Evolutionary conservation across 2,888 invertebrate genomes (phyloP).

Genomic region (Dyspetes luteomarginatus): DNA sequence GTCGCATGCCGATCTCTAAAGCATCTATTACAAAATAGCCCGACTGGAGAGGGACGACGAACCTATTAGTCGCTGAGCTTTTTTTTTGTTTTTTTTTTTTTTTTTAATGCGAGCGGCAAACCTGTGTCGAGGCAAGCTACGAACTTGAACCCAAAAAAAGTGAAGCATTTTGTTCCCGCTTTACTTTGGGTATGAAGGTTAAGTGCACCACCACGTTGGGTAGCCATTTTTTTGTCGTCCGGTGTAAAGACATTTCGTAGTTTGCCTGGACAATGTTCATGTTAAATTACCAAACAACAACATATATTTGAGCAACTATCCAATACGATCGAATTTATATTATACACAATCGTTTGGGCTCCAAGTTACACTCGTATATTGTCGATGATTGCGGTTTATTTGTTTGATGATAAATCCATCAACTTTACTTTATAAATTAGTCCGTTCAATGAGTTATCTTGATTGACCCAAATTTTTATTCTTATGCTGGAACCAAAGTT

Average conservation of each 20-base stretch:
- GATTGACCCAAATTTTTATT: too few relatives aligned
- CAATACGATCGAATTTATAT: conserved; percentile 38
- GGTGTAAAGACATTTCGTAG: conserved; percentile 5
- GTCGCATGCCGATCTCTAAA: conserved; percentile 62
- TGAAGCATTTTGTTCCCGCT: background rate
- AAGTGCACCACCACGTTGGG: background rate
- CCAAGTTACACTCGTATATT: background rate
- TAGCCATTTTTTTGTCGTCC: background rate
- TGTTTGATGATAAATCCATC: too few relatives aligned
- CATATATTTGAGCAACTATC: conserved; percentile 63
- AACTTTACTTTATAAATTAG: too few relatives aligned
- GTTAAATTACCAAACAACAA: conserved; percentile 50
- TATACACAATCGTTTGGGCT: conserved; percentile 46
- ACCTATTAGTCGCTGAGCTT: conserved; percentile 51
- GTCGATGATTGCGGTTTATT: background rate
- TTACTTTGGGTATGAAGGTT: too few relatives aligned
- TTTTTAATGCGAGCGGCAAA: conserved; percentile 45
- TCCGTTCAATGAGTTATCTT: too few relatives aligned
- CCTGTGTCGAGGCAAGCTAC: conserved; percentile 43
- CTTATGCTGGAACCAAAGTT: too few relatives aligned
- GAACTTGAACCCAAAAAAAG: background rate
- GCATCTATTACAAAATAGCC: conserved; percentile 53
- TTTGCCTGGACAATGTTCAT: conserved; percentile 45
- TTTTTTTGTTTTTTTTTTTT: background rate
- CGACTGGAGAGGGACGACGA: conserved; percentile 55